Base-by-base conservation (phyloP, 2,888 invertebrate genomes). In the Neuroscelio doddi region DNA sequence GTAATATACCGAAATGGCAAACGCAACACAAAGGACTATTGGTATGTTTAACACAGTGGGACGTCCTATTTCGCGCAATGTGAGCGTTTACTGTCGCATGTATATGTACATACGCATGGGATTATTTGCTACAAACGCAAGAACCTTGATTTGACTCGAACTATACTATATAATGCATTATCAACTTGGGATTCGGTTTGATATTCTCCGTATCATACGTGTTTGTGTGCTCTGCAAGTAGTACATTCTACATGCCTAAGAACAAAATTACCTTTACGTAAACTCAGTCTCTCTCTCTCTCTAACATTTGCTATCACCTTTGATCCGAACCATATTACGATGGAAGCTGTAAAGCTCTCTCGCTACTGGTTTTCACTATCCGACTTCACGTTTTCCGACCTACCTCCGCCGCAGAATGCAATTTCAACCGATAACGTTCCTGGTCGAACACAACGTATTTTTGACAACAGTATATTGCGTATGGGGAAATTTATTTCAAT, bases 1-100 rank as follows among this genome's bases (percentile, higher is more conserved):
- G 24, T 21, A 21, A 27, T 27, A 44, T 29, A 26, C 7, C 26
- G 44, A 44, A 29, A 27, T 44, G 41, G 41, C 41, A 21, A 41
- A 41, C 24, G 41, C 1, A 41, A 41, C 24, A 44, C 44, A 44
- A 44, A 44, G 29, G 26, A 44, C 44, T 29, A 14, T 14, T 15
- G 41, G 27, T 27, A 27, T 17, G 27, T 44, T 26, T 38, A 16
- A 38, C 21, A 16, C 21, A n/a, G 16, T 36, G 10, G 15, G 26
- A 41, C 24, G 24, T 27, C 29, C 44, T 10, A 21, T 14, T 44
- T 14, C 44, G 26, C 44, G 44, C n/a, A 12, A 14, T 17, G 17
- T 9, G 38, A 3, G 3, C 12, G 12, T 32, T 10, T 12, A 7
- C 7, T 3, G 1, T 2, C 32, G 7, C 32, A 32, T 12, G 12